Percentiles rank a stretch among this genome's conserved stretches.
Conservation (phyloP, 2,888 invertebrate species). For the Crocallis elinguaria region DNA sequence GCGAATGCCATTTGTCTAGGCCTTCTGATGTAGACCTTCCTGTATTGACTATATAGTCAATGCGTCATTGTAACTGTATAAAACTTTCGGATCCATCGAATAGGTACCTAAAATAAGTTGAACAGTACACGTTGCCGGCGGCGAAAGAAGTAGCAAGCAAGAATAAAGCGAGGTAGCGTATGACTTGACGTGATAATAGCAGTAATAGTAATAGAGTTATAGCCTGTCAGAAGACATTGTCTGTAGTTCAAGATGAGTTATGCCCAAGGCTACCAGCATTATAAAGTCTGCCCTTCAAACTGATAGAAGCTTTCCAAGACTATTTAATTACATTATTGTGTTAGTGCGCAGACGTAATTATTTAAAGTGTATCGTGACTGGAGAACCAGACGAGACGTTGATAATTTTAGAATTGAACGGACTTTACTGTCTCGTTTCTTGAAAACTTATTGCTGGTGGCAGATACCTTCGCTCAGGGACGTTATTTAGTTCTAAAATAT, state of each 20-base stretch:
- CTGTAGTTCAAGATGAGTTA: neutral
- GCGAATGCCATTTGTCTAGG: too few species aligned
- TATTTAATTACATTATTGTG: constrained; percentile 23
- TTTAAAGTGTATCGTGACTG: constrained; percentile 38
- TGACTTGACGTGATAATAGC: too few species aligned
- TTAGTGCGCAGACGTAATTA: constrained; percentile 33
- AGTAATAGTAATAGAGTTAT: neutral
- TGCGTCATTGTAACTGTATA: too few species aligned
- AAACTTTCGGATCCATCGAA: too few species aligned
- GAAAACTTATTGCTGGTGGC: neutral
- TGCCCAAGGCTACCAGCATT: constrained; percentile 6
- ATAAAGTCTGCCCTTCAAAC: constrained; percentile 26
- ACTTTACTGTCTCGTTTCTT: constrained; percentile 4
- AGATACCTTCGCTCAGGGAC: neutral
- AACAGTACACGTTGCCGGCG: too few species aligned
- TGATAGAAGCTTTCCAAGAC: constrained; percentile 12
- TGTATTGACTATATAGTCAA: too few species aligned
- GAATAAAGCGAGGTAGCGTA: too few species aligned
- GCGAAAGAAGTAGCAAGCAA: too few species aligned
- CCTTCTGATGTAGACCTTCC: too few species aligned
- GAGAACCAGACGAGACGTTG: constrained; percentile 26
- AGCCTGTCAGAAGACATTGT: neutral
- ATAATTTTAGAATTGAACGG: constrained; percentile 12
- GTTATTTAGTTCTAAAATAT: too few species aligned
- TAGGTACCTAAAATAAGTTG: too few species aligned